Percentiles rank a stretch among this genome's conserved stretches.
Conservation (phyloP, 2,113 vertebrate species). For the Thermophis baileyi region DNA sequence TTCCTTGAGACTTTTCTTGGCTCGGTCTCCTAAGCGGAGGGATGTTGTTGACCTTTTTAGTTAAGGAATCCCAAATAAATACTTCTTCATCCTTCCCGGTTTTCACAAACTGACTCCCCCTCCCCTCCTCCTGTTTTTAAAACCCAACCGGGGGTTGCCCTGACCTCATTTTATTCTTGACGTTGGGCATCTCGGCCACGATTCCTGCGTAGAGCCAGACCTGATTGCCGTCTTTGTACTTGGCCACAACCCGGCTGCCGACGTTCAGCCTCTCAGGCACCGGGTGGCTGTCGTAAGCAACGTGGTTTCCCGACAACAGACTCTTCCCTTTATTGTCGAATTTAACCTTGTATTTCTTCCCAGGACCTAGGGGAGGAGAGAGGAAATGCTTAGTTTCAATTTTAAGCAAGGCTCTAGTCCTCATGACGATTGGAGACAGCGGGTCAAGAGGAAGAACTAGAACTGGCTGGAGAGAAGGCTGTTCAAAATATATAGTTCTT, state of each 20-base stretch:
- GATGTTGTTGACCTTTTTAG: neutral
- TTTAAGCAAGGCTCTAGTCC: neutral
- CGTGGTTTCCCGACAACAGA: conserved; percentile 93
- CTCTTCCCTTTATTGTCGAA: conserved; percentile 97
- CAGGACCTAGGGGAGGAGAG: conserved; percentile 62
- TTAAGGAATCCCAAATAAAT: neutral
- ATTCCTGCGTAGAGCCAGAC: conserved; percentile 97
- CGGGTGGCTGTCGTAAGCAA: conserved; percentile 93
- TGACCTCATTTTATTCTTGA: conserved; percentile 94
- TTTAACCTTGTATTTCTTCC: conserved; percentile 93
- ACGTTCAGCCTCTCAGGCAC: conserved; percentile 82
- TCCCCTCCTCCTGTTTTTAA: neutral
- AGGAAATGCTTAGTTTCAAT: fast-evolving
- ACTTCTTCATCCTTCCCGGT: neutral
- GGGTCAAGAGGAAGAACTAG: neutral
- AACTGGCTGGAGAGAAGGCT: neutral
- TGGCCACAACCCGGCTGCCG: conserved; percentile 92
- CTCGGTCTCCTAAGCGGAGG: too few relatives aligned
- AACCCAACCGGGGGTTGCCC: fast-evolving
- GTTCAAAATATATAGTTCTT: neutral
- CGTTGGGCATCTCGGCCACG: conserved; percentile 92
- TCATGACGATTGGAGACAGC: neutral
- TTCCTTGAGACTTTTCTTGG: neutral
- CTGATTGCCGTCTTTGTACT: conserved; percentile 93
- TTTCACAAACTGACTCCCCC: neutral